phyloP scores from a whole-genome alignment of 2,113 vertebrate genomes.

The Caracal caracal region DNA sequence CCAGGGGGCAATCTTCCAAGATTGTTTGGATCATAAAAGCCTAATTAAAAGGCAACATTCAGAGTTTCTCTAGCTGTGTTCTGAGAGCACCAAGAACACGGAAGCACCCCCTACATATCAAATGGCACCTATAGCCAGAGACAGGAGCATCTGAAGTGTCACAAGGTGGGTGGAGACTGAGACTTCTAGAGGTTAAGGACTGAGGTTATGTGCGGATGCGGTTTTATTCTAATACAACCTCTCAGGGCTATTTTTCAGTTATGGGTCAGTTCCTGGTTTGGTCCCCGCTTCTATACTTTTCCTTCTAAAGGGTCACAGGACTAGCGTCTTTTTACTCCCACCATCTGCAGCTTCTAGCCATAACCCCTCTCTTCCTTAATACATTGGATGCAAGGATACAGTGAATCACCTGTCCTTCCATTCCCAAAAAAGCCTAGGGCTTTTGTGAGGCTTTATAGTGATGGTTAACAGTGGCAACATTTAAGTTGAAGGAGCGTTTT shows the following conservation, averaged over 20 bases:
- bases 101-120: background rate
- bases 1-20: background rate
- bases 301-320: rapidly evolving
- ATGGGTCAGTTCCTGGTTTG: background rate
- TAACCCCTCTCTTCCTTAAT: background rate
- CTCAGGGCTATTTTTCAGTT: background rate
- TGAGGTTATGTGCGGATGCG: background rate
- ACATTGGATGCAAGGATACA: background rate
- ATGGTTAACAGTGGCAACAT: background rate
- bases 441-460: background rate
- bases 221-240: background rate
- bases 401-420: background rate
- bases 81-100: background rate
- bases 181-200: background rate
- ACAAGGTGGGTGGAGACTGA: background rate
- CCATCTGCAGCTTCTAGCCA: background rate
- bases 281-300: background rate
- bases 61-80: background rate
- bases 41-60: background rate
- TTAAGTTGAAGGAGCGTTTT: background rate
- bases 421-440: background rate
- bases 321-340: background rate
- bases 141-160: background rate
- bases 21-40: background rate
- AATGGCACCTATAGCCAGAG: rapidly evolving